Percentiles rank a stretch among this genome's conserved stretches.
Evolutionary conservation across 1,140 invertebrate species (phyloP).

Genomic region (Dinoponera quadriceps): DNA sequence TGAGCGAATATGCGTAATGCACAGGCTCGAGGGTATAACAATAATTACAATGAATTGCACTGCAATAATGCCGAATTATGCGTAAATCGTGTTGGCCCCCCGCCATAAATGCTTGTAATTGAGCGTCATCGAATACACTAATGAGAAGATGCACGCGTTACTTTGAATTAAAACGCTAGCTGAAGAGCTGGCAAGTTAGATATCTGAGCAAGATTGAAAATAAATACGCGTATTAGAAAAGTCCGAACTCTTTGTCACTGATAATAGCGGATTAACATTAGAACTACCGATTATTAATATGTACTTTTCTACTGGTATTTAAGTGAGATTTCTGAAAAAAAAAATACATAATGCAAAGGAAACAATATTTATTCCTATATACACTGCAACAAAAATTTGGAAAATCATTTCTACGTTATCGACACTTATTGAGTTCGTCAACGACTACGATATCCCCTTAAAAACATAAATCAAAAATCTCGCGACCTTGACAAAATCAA

Average conservation of each 20-base stretch:
- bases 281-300: no score
- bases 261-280: slow-evolving; percentile 23
- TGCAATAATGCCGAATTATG: slow-evolving; percentile 65
- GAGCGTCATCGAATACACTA: background rate
- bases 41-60: slow-evolving; percentile 79
- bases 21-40: slow-evolving; percentile 42
- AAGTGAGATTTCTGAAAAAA: no score
- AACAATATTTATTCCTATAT: no score
- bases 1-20: slow-evolving; percentile 44
- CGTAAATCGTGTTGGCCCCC: slow-evolving; percentile 2
- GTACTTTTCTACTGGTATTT: no score
- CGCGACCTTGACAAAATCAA: slow-evolving; percentile 18
- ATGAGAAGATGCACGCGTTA: background rate
- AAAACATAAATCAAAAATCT: slow-evolving; percentile 10
- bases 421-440: no score
- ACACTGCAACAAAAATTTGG: no score
- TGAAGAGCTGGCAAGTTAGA: background rate
- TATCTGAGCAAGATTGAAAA: background rate
- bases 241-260: background rate
- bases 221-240: background rate
- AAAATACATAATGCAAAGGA: no score
- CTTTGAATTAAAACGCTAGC: background rate
- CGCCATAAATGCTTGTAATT: background rate
- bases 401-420: no score
- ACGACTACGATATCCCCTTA: no score